Evolutionary conservation across 2,888 invertebrate genomes (phyloP).

Genomic region (Syrphus vitripennis): DNA sequence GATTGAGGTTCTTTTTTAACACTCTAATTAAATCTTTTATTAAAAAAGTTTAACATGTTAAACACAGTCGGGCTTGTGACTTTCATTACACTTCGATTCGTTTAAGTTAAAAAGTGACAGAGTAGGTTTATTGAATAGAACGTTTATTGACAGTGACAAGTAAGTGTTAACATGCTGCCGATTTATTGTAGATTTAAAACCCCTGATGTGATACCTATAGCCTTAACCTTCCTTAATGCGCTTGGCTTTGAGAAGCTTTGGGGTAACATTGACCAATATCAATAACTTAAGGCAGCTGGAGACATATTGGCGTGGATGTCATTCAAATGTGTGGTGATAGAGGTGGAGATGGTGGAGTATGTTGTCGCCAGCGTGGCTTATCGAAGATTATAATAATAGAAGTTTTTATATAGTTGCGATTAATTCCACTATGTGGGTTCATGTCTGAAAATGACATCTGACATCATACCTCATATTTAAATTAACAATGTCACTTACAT

Average conservation of each 20-base stretch:
- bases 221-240: neutral
- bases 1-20: neutral
- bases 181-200: neutral
- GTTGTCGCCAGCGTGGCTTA: neutral
- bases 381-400: neutral
- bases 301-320: neutral
- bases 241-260: neutral
- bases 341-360: neutral
- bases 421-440: conserved; percentile 52
- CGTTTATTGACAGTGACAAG: conserved; percentile 1
- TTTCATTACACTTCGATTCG: neutral
- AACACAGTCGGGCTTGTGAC: neutral
- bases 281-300: neutral
- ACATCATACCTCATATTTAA: conserved; percentile 47
- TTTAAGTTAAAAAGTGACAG: neutral
- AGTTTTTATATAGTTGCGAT: conserved; percentile 45
- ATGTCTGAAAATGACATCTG: conserved; percentile 42
- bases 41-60: conserved; percentile 22
- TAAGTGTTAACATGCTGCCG: neutral
- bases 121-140: neutral
- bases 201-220: neutral
- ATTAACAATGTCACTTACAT: conserved; percentile 29
- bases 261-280: neutral
- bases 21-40: conserved; percentile 15
- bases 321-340: neutral